Evolutionary conservation across 2,113 vertebrate species (phyloP).

Genomic region (Chionis minor): DNA sequence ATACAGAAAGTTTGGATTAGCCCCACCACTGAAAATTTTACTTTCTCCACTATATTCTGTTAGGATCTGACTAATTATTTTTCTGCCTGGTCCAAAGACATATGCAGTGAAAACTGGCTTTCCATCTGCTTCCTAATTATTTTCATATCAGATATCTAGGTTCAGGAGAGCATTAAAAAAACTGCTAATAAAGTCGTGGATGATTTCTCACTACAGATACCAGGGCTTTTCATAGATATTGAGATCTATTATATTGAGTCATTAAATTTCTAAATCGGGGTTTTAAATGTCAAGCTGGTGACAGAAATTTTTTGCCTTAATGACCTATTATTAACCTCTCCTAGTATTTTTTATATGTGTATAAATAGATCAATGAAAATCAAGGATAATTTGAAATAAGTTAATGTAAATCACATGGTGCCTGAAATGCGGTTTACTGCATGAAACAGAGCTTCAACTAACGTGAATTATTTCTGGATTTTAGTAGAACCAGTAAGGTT

Average conservation of each 20-base stretch:
- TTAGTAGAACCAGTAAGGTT: neutral
- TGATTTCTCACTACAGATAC: neutral
- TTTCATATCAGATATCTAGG: neutral
- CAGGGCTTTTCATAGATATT: neutral
- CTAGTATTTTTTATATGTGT: neutral
- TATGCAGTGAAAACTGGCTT: neutral
- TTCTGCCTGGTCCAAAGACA: neutral
- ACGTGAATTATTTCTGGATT: neutral
- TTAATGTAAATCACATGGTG: neutral
- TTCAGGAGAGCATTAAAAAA: neutral
- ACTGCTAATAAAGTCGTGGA: neutral
- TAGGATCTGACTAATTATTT: neutral
- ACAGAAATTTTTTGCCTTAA: neutral
- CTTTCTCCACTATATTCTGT: neutral
- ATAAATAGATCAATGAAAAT: neutral
- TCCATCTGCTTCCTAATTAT: neutral
- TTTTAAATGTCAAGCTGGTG: neutral
- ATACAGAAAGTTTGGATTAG: neutral
- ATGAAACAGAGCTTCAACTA: neutral
- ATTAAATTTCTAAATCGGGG: neutral
- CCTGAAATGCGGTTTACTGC: neutral
- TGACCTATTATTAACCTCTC: neutral
- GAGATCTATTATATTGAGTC: neutral
- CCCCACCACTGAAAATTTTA: neutral
- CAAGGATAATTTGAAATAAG: neutral